Base-by-base conservation (phyloP, 2,113 vertebrate species). In the Onychostruthus taczanowskii region DNA sequence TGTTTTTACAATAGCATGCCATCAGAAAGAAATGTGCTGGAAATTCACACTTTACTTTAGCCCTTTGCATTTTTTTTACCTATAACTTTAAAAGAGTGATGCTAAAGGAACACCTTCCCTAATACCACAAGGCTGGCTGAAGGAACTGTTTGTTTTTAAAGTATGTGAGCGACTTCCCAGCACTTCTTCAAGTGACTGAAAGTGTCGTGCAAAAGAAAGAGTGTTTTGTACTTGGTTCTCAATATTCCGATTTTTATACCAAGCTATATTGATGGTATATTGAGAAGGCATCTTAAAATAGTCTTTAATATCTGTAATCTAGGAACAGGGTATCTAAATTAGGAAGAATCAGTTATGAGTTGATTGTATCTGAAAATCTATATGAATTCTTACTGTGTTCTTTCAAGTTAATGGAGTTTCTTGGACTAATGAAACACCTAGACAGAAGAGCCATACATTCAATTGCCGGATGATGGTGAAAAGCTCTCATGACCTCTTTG, bases 401-500 rank as follows among this genome's bases (percentile, higher is more conserved):
- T 94, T 88, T 77, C 28, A 89, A 98, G 98, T 98, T 70, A 99
- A 99, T 80, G 99, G 99, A 84, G 98, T 99, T 87, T 95, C 99
- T 7, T 99, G 99, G 99, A 98, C 97, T 52, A 99, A 97, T 72
- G 99, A 99, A 82, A 96, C 98, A 15, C 98, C 98, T 10, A 98
- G 98, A 87, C 99, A 99, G 96, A 99, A 99, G 97, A 99, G 99
- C 91, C 99, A 99, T 86, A 99, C 99, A 0, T 99, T 99, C 95
- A 99, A 98, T 95, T 99, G 99, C 80, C 99, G 99, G 22, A 99
- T 99, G 98, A 96, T 99, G 97, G 98, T 99, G 87, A 99, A 99
- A 97, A 98, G 97, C 30, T 95, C 96, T 68, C 98, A 98, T 18
- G 98, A 98, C 83, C 72, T 96, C 95, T 83, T 98, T 67, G 99